Evolutionary conservation across 2,113 vertebrate genomes (phyloP), one percentile per base, ranked within the genome.

Genomic region (Callorhinus ursinus): DNA sequence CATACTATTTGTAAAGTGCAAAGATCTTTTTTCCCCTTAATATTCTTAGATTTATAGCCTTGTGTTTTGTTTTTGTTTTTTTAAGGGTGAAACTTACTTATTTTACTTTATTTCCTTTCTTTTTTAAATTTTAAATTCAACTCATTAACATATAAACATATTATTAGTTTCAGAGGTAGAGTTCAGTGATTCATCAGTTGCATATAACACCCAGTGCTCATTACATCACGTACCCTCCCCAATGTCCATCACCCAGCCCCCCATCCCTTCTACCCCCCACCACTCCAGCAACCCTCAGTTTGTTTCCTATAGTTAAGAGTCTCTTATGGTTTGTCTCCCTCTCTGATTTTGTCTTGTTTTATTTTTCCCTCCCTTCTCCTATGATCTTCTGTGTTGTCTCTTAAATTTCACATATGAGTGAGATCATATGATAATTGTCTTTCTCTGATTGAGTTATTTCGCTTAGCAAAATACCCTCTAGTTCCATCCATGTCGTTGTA

Each of bases 1-100:
- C 4, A 77, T 6, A 19, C 16, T 79, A 22, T 42, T 94, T 94
- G 49, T 77, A 61, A 88, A 91, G 59, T 91, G 46, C 19, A 84
- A 87, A 84, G 31, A 21, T 49, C 21, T 63, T 36, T 11, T 26
- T 57, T 36, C 28, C 4, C 3, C 4, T 65, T 65, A 95, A 9
- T 42, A 0, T 74, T 88, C 57, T 93, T 71, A 36, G 69, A 18
- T 76, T 18, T 51, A 87, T 42, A 93, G 12, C 0, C 8, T 87
- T 82, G 10, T 53, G 36, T 42, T 97, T 72, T 93, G 77, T 79
- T 84, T 97, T 96, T 71, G 15, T 87, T 57, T 61, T 69, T 36
- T 69, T 9, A 9, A 69, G 16, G 67, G 12, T 69, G 63, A 36
- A 69, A 36, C 33, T n/a, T n/a, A n/a, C 18, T n/a, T 18, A 21